Conservation (phyloP, 2,113 vertebrate species). For the Petaurus breviceps region DNA sequence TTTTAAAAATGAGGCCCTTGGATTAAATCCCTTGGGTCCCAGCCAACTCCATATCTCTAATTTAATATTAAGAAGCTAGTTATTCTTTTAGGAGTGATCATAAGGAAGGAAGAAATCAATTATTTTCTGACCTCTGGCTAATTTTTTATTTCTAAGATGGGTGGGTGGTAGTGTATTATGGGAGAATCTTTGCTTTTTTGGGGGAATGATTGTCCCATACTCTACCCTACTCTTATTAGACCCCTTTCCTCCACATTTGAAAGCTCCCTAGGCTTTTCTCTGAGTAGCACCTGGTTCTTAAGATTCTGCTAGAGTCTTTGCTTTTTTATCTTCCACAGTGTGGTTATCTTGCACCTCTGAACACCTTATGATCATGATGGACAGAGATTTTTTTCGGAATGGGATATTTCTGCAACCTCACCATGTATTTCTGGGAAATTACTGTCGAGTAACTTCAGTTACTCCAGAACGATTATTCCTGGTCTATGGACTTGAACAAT, state of each 20-base stretch:
- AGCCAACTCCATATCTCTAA: too few species aligned
- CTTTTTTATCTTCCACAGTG: neutral
- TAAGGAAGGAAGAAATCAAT: neutral
- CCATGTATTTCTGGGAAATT: neutral
- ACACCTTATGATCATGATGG: neutral
- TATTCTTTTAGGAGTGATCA: too few species aligned
- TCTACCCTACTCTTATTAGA: neutral
- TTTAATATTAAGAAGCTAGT: too few species aligned
- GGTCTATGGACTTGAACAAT: neutral
- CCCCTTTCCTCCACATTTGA: neutral
- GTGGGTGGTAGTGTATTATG: neutral
- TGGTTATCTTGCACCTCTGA: neutral
- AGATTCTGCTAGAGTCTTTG: neutral
- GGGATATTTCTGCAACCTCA: neutral
- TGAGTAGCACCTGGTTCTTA: neutral
- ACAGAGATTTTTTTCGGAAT: neutral
- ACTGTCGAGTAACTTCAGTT: neutral
- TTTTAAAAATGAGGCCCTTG: too few species aligned
- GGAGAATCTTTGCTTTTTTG: neutral
- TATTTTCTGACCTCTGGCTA: neutral
- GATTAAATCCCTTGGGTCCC: too few species aligned
- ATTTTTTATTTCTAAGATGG: neutral
- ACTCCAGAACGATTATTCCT: neutral
- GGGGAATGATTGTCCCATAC: neutral
- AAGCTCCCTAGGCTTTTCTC: neutral